Evolutionary conservation across 2,888 invertebrate genomes (phyloP).

Genomic region (Drosophila demipolita): DNA sequence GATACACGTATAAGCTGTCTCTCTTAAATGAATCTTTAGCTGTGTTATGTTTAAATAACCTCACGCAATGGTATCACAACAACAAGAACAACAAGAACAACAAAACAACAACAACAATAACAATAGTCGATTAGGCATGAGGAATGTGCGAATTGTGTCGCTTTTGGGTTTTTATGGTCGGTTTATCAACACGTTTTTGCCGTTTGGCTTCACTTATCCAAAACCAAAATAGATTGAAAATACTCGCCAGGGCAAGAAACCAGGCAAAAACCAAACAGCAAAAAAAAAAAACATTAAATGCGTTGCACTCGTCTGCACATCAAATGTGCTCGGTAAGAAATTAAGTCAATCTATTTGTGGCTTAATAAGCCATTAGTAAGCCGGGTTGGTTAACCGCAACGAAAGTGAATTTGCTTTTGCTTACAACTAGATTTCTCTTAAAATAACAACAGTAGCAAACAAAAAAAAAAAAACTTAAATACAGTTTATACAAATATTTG

Average conservation of each 20-base stretch:
- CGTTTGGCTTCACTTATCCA: conserved; percentile 32
- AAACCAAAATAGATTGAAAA: conserved; percentile 30
- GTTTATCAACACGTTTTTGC: conserved; percentile 57
- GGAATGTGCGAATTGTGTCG: conserved; percentile 48
- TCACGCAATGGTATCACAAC: not conserved
- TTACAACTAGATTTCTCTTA: conserved; percentile 64
- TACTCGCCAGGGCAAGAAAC: conserved; percentile 11
- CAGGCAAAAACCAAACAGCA: not conserved
- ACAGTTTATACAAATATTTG: conserved; percentile 71
- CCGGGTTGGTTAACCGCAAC: conserved; percentile 76
- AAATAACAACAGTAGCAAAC: conserved; percentile 18
- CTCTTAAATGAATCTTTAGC: not conserved
- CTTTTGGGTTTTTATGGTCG: conserved; percentile 47
- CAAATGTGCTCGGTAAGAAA: conserved; percentile 53
- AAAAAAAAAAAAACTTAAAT: conserved; percentile 29
- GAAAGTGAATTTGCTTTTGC: conserved; percentile 71
- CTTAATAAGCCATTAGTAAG: conserved; percentile 78
- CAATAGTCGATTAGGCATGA: conserved; percentile 19
- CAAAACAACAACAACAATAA: not conserved
- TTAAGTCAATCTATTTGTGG: conserved; percentile 74
- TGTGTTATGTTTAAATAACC: not conserved
- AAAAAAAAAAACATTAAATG: conserved; percentile 51
- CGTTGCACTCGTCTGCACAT: conserved; percentile 70
- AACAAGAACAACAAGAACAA: not conserved
- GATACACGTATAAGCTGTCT: not conserved